Conservation (phyloP, 2,113 vertebrate species). For the Spilogale gracilis region DNA sequence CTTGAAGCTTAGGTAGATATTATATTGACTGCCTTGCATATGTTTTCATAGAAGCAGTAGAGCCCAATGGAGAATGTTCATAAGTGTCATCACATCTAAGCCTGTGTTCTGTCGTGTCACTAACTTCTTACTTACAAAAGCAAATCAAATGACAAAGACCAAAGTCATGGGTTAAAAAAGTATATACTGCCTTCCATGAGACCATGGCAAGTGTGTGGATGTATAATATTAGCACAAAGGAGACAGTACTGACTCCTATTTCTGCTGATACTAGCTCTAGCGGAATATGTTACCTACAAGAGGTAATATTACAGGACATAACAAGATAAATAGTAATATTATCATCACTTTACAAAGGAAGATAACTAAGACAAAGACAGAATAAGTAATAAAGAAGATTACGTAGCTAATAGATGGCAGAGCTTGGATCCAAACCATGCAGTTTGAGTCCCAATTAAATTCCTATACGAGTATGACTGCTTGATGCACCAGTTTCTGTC, state of each 20-base stretch:
- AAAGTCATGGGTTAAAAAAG: neutral
- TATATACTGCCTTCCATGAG: neutral
- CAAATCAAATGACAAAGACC: neutral
- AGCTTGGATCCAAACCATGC: neutral
- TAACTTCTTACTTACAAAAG: conserved; percentile 17
- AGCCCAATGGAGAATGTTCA: neutral
- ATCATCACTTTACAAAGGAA: neutral
- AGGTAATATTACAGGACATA: neutral
- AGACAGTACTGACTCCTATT: neutral
- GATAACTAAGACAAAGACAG: neutral
- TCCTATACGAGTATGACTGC: neutral
- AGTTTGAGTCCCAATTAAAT: neutral
- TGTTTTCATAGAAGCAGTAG: neutral
- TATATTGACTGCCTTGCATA: neutral
- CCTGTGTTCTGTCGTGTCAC: neutral
- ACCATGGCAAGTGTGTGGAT: neutral
- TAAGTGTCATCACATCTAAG: neutral
- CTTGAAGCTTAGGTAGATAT: neutral
- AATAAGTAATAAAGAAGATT: neutral
- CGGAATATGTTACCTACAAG: neutral
- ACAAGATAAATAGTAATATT: neutral
- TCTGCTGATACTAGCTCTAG: neutral
- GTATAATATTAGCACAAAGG: no score
- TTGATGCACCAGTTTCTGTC: neutral
- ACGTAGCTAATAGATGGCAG: neutral